These are phyloP conservation scores for Perca flavescens DNA, from an alignment of 2,113 vertebrate genomes.

Conservation along the genomic window DNA sequence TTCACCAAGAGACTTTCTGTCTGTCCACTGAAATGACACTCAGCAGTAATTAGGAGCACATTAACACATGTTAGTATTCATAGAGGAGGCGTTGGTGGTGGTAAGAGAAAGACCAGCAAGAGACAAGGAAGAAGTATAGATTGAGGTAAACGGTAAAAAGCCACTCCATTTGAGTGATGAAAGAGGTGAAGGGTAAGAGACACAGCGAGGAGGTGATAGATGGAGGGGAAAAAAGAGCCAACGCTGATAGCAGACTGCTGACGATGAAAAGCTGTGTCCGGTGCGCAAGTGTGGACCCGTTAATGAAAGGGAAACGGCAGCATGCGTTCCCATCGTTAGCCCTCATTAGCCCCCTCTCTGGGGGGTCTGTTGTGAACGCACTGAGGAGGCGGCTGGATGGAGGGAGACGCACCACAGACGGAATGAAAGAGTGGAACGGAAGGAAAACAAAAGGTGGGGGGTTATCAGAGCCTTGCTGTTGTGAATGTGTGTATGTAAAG, in stretches of 20 bases:
- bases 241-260: constrained; percentile 38
- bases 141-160: constrained; percentile 13
- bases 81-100: constrained; percentile 11
- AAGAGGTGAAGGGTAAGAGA: constrained; percentile 42
- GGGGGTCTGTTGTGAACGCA: constrained; percentile 44
- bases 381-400: constrained; percentile 38
- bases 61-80: constrained; percentile 55
- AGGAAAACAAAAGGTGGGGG: constrained; percentile 31
- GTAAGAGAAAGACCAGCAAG: constrained; percentile 19
- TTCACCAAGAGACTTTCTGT: constrained; percentile 36
- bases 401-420: constrained; percentile 24
- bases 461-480: constrained; percentile 25
- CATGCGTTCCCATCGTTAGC: constrained; percentile 69
- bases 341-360: constrained; percentile 76
- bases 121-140: constrained; percentile 15
- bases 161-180: constrained; percentile 47
- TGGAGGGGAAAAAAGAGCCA: constrained; percentile 34
- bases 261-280: constrained; percentile 58
- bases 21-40: constrained; percentile 59
- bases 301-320: constrained; percentile 75
- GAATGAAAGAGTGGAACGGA: constrained; percentile 14
- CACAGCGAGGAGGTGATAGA: constrained; percentile 39
- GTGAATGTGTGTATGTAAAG: constrained; percentile 8
- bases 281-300: constrained; percentile 37
- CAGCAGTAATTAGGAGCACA: constrained; percentile 69